Evolutionary conservation across 2,113 vertebrate species (phyloP), one percentile per base, ranked within the genome.

Genomic region (Dromiciops gliroides): DNA sequence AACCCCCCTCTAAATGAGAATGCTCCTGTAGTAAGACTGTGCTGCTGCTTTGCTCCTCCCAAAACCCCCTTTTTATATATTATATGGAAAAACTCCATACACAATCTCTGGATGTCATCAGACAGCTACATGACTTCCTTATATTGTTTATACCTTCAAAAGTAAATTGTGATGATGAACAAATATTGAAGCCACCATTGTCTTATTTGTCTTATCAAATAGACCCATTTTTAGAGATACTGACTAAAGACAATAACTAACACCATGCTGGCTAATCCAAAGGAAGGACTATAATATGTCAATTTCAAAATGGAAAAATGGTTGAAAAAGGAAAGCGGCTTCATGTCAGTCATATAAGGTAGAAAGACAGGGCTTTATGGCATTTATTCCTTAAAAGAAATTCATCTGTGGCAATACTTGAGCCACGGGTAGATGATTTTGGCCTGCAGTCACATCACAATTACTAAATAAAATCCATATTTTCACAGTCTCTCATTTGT

Each of bases 381-480:
- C 51, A 25, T 1, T 0, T 50, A 52, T 50, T 60, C 49, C 12
- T 67, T 31, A 67, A 67, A 67, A 67, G 60, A 67, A 37, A 37
- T 67, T 67, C 12, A 67, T 37, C 60, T 37, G 60, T 67, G 60
- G 31, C 31, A 67, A 12, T 14, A 37, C 31, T 37, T 67, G 3
- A 5, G 31, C 10, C 60, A 67, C 37, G 60, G 12, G 60, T 53
- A 67, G 60, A 67, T 67, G 94, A 75, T 60, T 89, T 28, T 90
- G 52, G 92, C 52, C 89, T 7, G 0, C 24, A 90, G 93, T 51
- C 89, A 60, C 89, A 91, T 56, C 44, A 24, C 52, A 92, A 90
- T 51, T 9, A 1, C 9, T 3, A 94, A 92, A 94, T 90, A 88
- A 94, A 95, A 95, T 90, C 89, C 67, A 92, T 60, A 50, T 53